Evolutionary conservation across 2,113 vertebrate species (phyloP), one percentile per base, ranked within the genome.

Genomic region (Myocastor coypus): DNA sequence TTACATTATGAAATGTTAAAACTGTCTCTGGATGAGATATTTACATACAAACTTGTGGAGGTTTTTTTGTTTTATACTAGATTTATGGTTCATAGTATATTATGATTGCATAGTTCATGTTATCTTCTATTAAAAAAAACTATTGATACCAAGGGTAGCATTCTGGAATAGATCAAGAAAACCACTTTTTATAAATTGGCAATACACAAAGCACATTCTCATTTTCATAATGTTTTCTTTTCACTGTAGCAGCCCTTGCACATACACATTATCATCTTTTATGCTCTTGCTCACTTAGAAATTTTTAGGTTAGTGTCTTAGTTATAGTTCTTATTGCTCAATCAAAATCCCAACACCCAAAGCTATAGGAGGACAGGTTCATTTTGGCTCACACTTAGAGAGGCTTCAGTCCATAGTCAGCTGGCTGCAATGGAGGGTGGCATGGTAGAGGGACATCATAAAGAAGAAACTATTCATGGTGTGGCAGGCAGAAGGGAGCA

Each of bases 151-250:
- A 85, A n/a, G 19, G 40, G 11, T 24, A 30, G 52, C 59, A 37
- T n/a, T 17, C 61, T 64, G 1, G 7, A 26, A 11, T 24, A 61
- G 5, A 20, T 14, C 13, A 50, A 28, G 22, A 3, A 34, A 24
- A 0, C 40, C 7, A 2, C 5, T 40, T 8, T 20, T 55, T 63
- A 2, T 20, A 7, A 46, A 40, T 1, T 19, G 20, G 14, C 4
- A 7, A 1, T n/a, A 46, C 78, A 32, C 32, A 77, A 50, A 34
- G 24, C 32, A 63, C 50, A 73, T 50, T 52, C 50, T 59, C 32
- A 73, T 50, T 52, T 40, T 59, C 32, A 37, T 37, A 1, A 0
- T 1, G 13, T 40, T 66, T 42, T 32, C 32, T 69, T 64, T 3
- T 90, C 50, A 28, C 71, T 34, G 50, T 28, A 59, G 37, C 2